phyloP scores from a whole-genome alignment of 1,140 invertebrate genomes.

The Dufourea novaeangliae region DNA sequence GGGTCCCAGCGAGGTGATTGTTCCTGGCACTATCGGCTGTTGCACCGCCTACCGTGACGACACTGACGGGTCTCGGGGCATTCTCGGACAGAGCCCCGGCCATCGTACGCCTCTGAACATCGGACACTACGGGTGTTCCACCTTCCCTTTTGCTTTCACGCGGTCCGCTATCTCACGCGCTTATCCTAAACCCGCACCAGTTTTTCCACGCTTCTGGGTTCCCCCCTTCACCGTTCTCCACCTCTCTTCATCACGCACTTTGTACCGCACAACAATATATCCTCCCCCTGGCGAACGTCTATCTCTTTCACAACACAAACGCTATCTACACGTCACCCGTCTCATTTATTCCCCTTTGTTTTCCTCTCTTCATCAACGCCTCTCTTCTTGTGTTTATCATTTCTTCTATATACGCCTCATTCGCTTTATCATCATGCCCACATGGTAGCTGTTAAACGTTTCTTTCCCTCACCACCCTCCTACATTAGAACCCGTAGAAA shows the following conservation, averaged over 20 bases:
- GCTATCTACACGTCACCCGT: conserved; percentile 34
- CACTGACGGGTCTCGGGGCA: conserved; percentile 78
- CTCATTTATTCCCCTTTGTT: conserved; percentile 17
- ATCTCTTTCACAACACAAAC: conserved; percentile 5
- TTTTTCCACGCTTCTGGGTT: conserved; percentile 7
- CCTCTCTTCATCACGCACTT: background rate
- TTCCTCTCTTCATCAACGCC: conserved; percentile 11
- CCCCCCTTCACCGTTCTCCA: background rate
- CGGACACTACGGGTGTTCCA: conserved; percentile 65
- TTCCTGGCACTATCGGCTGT: conserved; percentile 55
- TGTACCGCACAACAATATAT: too few species aligned
- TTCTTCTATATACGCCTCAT: too few species aligned
- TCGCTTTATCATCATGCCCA: too few species aligned
- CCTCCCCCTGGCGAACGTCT: too few species aligned
- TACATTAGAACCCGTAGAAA: too few species aligned
- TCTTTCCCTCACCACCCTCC: too few species aligned
- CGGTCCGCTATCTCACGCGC: background rate
- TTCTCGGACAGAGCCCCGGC: conserved; percentile 78
- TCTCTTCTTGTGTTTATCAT: too few species aligned
- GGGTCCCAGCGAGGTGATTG: conserved; percentile 24
- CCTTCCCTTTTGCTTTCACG: conserved; percentile 30
- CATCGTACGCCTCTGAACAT: conserved; percentile 77
- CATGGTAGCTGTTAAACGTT: too few species aligned
- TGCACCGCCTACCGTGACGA: conserved; percentile 75
- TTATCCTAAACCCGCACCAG: conserved; percentile 23